These are phyloP conservation scores for Sylvia atricapilla DNA, from an alignment of 2,113 vertebrate genomes.

Conservation along the genomic window DNA sequence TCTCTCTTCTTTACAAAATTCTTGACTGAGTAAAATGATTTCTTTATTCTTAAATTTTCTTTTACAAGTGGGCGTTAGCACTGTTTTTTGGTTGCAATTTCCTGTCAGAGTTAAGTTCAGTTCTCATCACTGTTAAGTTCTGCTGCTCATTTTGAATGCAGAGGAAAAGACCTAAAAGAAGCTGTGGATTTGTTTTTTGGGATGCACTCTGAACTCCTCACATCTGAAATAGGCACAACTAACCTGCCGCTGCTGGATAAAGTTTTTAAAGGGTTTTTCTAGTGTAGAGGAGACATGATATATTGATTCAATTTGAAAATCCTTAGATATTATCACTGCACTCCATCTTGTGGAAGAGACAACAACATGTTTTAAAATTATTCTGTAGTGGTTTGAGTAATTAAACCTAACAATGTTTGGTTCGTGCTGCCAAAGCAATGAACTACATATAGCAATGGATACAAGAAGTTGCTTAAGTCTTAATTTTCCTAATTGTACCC, in stretches of 20 bases:
- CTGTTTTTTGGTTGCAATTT: not conserved
- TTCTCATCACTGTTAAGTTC: not conserved
- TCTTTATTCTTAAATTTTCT: not conserved
- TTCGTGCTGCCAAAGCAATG: not conserved
- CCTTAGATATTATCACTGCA: slow-evolving; percentile 40
- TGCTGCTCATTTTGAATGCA: not conserved
- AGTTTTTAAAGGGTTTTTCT: not conserved
- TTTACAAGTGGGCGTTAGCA: not conserved
- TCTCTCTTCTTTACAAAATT: not conserved
- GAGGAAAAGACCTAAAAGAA: not conserved
- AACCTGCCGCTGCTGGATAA: not conserved
- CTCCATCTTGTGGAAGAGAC: slow-evolving; percentile 54
- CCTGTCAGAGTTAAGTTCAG: not conserved
- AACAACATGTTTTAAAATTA: slow-evolving; percentile 13
- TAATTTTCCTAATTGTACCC: not conserved
- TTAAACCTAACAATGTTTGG: not conserved
- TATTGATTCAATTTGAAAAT: slow-evolving; percentile 30
- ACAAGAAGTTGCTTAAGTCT: not conserved
- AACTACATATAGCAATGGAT: not conserved
- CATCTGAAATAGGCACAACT: not conserved
- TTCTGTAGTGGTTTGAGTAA: not conserved
- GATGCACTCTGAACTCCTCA: not conserved
- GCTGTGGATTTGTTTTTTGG: not conserved
- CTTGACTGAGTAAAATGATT: not conserved
- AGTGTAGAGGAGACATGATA: not conserved